Evolutionary conservation across 2,888 invertebrate species (phyloP), one percentile per base, ranked within the genome.

Genomic region (Callimorpha dominula): DNA sequence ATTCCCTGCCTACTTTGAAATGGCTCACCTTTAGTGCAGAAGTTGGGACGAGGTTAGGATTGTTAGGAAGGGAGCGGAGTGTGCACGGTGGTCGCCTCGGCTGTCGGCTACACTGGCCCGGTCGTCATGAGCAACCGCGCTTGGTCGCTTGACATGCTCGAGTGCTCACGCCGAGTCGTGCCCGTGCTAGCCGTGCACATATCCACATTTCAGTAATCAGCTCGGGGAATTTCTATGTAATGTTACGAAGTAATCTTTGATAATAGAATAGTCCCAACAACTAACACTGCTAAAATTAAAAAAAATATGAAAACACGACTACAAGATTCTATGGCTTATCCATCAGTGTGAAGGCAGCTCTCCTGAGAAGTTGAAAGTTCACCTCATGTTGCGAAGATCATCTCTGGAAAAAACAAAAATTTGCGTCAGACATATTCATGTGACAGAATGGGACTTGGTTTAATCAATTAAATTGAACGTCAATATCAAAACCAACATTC

Each of bases 1-100:
- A 54, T 65, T 86, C 84, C 89, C 89, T 92, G 85, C 84, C 84
- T 90, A 86, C 84, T 85, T 87, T 87, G 92, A 94, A 94, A 93
- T 93, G 94, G 93, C 91, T 91, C 91, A 90, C 88, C 83, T 75
- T 77, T 65, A 83, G 86, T 83, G 86, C 78, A 86, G 89, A 81
- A 79, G 83, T 62, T 73, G 84, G 86, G 89, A 88, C 74, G 79
- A 74, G 76, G 70, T 31, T 11, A 76, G 79, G 80, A 68, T 42
- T 46, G 68, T 54, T 64, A 60, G 62, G 66, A 0, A 50, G 42
- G 49, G 64, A 62, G 78, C 87, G 86, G 88, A 81, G 92, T 94
- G 90, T 90, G 86, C 83, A 84, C 88, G 91, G 91, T 90, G 91
- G 90, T 85, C 92, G 93, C 91, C 92, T 89, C 92, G 95, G 95